Conservation (phyloP, 1,140 invertebrate species). For the Helicoverpa armigera region DNA sequence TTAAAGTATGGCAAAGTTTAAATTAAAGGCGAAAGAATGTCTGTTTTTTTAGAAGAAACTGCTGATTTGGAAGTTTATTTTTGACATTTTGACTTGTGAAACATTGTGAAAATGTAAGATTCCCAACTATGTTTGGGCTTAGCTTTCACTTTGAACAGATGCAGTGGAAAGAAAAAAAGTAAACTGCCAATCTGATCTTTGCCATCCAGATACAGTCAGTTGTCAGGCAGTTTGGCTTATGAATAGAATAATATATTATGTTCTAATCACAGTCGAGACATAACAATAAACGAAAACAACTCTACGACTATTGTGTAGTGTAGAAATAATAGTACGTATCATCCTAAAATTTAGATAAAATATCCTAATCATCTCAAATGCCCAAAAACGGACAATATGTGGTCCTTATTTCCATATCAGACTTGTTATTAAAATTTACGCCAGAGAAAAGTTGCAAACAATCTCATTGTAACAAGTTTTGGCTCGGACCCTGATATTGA, state of each 20-base stretch:
- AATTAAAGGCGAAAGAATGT: conserved; percentile 1
- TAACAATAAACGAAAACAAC: too few species aligned
- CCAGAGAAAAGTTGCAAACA: conserved; percentile 42
- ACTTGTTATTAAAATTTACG: conserved; percentile 25
- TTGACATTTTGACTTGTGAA: too few species aligned
- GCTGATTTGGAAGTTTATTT: not conserved
- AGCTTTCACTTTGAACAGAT: too few species aligned
- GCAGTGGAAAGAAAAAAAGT: too few species aligned
- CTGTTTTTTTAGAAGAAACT: conserved; percentile 6
- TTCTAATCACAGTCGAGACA: too few species aligned
- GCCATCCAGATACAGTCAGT: too few species aligned
- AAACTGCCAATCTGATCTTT: too few species aligned
- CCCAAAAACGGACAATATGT: conserved; percentile 11
- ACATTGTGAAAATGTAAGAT: too few species aligned
- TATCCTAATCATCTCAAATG: conserved; percentile 1
- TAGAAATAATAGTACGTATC: not conserved
- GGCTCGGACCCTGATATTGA: conserved; percentile 39
- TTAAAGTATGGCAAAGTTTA: conserved; percentile 35
- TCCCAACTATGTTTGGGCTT: too few species aligned
- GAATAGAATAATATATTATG: too few species aligned
- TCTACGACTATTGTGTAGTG: not conserved
- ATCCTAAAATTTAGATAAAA: not conserved
- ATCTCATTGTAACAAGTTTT: conserved; percentile 20
- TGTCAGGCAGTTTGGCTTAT: too few species aligned
- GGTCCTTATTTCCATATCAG: conserved; percentile 19